A percentile compares a stretch with the other conserved stretches of the same genome.
Conservation (phyloP, 2,797 vertebrate species). For the Petrocephalus sullivani region DNA sequence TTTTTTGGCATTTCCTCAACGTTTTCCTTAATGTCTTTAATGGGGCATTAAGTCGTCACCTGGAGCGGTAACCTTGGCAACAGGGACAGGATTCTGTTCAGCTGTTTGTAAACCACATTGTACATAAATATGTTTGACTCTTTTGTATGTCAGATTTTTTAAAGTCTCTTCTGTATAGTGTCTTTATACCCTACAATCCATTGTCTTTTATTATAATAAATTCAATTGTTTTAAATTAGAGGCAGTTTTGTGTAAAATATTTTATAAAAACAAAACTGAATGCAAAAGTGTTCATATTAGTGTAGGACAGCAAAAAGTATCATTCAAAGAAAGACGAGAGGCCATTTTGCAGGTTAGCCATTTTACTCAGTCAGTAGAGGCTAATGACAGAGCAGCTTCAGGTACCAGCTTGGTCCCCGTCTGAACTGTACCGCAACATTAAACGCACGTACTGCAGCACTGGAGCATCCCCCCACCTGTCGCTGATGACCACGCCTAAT, state of each 20-base stretch:
- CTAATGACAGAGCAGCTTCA: not conserved
- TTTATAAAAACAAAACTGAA: not conserved
- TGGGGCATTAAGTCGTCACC: not conserved
- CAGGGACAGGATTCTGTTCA: not conserved
- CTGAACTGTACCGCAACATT: constrained; percentile 8
- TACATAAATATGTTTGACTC: not conserved
- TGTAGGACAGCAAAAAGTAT: not conserved
- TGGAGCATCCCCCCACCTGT: not conserved
- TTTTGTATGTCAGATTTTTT: not conserved
- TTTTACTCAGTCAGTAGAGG: constrained; percentile 34
- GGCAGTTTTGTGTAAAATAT: not conserved
- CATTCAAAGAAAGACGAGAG: constrained; percentile 6
- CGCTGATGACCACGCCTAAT: not conserved
- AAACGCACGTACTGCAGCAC: not conserved
- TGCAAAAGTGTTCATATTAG: not conserved
- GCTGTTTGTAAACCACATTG: not conserved
- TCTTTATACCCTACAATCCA: not conserved
- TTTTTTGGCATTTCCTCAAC: not conserved
- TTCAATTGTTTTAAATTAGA: not conserved
- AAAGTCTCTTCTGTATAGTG: not conserved
- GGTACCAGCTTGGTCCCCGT: not conserved
- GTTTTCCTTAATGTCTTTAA: not conserved
- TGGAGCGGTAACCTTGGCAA: not conserved
- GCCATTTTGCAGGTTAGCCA: constrained; percentile 20
- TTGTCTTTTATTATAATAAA: constrained; percentile 14